Conservation (phyloP, 1,140 invertebrate genomes). For the Drosophila sechellia region DNA sequence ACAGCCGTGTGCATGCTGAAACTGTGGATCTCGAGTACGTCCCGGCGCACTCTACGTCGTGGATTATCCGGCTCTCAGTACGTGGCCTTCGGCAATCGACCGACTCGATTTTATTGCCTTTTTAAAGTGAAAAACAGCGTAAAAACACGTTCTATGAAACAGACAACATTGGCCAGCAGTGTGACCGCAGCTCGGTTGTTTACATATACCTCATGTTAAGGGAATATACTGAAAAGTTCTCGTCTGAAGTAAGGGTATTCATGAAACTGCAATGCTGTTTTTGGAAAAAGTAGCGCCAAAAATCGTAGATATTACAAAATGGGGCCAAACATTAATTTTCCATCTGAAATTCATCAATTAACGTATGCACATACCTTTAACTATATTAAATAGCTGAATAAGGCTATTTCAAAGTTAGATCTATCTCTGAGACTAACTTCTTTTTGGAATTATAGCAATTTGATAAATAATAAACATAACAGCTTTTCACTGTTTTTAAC, state of each 20-base stretch:
- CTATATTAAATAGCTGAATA: no score
- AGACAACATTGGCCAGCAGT: conserved; percentile 4
- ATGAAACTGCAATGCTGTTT: not conserved
- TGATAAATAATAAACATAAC: no score
- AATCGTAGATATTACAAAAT: no score
- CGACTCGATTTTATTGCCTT: conserved; percentile 6
- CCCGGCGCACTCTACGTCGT: conserved; percentile 13
- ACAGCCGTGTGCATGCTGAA: conserved; percentile 81
- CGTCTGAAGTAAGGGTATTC: no score
- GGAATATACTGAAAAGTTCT: not conserved
- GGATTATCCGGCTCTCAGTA: conserved; percentile 2
- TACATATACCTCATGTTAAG: not conserved
- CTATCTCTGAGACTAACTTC: no score
- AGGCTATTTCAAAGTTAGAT: no score
- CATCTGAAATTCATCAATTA: no score
- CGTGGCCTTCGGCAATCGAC: conserved; percentile 12
- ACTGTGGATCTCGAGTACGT: conserved; percentile 27
- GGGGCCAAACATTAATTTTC: no score
- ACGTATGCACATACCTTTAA: no score
- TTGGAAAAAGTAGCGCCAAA: no score
- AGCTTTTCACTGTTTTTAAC: no score
- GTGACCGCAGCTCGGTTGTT: not conserved
- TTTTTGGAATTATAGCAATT: no score
- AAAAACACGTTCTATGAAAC: conserved; percentile 17
- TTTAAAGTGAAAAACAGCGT: conserved; percentile 21